Evolutionary conservation across 1,140 invertebrate genomes (phyloP).

Genomic region (Notospermus geniculatus): DNA sequence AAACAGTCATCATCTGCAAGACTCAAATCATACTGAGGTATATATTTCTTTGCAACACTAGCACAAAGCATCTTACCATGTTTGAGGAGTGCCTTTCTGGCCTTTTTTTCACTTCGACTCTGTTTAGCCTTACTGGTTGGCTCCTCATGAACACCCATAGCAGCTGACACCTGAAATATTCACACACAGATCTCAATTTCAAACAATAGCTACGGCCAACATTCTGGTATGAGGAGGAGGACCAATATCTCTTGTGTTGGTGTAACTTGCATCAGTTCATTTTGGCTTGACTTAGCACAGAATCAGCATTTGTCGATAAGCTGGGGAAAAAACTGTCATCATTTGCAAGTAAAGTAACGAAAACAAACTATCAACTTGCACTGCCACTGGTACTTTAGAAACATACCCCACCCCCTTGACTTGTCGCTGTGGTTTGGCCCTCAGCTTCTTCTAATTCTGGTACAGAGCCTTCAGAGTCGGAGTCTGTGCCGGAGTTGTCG

Average conservation of each 20-base stretch:
- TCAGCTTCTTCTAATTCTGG: conserved; percentile 78
- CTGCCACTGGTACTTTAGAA: too few relatives aligned
- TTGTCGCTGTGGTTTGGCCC: conserved; percentile 9
- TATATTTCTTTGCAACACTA: not conserved
- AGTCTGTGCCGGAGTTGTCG: conserved; percentile 64
- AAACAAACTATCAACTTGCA: too few relatives aligned
- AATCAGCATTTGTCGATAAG: conserved; percentile 34
- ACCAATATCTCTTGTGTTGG: too few relatives aligned
- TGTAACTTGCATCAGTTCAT: conserved; percentile 28
- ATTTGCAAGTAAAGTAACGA: conserved; percentile 19
- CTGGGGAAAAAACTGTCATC: conserved; percentile 37
- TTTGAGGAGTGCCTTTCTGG: conserved; percentile 98
- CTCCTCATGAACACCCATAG: conserved; percentile 74
- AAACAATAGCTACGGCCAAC: too few relatives aligned
- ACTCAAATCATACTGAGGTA: not conserved
- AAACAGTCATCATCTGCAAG: conserved; percentile 30
- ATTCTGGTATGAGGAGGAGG: too few relatives aligned
- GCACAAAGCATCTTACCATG: conserved; percentile 65
- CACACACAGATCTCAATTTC: too few relatives aligned
- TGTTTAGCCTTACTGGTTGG: conserved; percentile 91
- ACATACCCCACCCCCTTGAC: not conserved
- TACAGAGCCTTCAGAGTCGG: conserved; percentile 83
- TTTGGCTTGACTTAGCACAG: conserved; percentile 24
- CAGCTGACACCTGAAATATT: conserved; percentile 59
- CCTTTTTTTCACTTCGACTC: conserved; percentile 97